Base-by-base conservation (phyloP, 2,888 invertebrate species). In the Hermaeophaga mercurialis region DNA sequence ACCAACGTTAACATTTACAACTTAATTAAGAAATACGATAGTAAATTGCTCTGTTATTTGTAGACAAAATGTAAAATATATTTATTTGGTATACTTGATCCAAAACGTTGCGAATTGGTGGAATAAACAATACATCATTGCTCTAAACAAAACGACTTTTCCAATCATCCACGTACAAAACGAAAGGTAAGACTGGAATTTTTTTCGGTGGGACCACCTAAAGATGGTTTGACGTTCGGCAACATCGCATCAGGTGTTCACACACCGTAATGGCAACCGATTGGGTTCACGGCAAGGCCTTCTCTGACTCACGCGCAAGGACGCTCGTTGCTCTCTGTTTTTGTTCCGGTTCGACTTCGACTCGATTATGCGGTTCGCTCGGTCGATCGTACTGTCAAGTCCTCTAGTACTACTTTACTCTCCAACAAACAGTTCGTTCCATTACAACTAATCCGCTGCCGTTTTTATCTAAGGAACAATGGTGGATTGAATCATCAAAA, bases 221-320 rank as follows among this genome's bases (percentile, higher is more conserved):
- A n/a, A 7, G 4, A n/a, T n/a, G n/a, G n/a, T n/a, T n/a, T 19
- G 7, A 24, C n/a, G 22, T 41, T 31, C 50, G 57, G 57, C 57
- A 57, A 57, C 53, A 24, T 24, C 52, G 57, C 47, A 56, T 52
- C 56, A 52, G 56, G 56, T 56, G 52, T 56, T 52, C 41, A 19
- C 43, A 50, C 50, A 50, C 47, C 52, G 46, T 19, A 47, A 46
- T 57, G 57, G 57, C 53, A 44, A 57, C 53, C 46, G 31, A 33
- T 18, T 41, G 57, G 36, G 57, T 57, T 53, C 67, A 64, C 64
- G 68, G 70, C 74, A 74, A 74, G 74, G 74, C 68, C 73, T 72
- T 70, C 71, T 70, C 70, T 72, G 72, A 73, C 70, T 72, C 71
- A 73, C 71, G 73, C 70, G 73, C 73, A 74, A 74, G 74, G 74